Conservation (phyloP, 2,113 vertebrate genomes). For the Onychostoma macrolepis region DNA sequence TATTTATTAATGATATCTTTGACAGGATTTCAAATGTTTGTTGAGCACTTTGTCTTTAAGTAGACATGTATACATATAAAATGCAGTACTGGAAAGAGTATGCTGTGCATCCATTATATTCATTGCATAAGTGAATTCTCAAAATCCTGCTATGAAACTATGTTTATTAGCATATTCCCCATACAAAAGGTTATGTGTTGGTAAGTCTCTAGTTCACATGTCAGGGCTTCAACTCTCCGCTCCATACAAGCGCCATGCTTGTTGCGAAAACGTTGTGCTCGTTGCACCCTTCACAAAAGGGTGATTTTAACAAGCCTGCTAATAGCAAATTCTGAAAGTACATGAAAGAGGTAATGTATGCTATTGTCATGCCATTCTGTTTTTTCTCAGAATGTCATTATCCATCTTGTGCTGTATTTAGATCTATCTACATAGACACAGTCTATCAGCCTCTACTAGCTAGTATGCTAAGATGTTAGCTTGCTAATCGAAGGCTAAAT, state of each 20-base stretch:
- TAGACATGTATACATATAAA: slow-evolving; percentile 26
- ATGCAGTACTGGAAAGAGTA: not conserved
- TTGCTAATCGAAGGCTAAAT: not conserved
- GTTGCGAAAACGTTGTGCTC: not conserved
- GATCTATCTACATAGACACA: not conserved
- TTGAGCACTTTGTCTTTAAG: slow-evolving; percentile 40
- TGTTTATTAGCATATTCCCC: not conserved
- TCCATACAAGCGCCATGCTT: not conserved
- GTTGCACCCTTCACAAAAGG: not conserved
- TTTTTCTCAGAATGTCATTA: not conserved
- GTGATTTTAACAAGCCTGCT: not conserved
- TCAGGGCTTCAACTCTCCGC: not conserved
- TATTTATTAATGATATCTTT: slow-evolving; percentile 46
- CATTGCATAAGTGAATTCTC: not conserved
- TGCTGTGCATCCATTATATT: slow-evolving; percentile 24
- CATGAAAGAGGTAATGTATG: not conserved
- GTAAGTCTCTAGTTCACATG: slow-evolving; percentile 13
- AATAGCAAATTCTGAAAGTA: not conserved
- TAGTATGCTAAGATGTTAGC: not conserved
- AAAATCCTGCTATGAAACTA: not conserved
- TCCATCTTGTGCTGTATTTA: not conserved
- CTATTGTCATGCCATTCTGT: not conserved
- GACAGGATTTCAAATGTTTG: slow-evolving; percentile 24
- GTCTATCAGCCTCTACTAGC: not conserved
- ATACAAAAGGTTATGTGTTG: not conserved